Base-by-base conservation (phyloP, 2,888 invertebrate species). In the Phytoseiulus persimilis region DNA sequence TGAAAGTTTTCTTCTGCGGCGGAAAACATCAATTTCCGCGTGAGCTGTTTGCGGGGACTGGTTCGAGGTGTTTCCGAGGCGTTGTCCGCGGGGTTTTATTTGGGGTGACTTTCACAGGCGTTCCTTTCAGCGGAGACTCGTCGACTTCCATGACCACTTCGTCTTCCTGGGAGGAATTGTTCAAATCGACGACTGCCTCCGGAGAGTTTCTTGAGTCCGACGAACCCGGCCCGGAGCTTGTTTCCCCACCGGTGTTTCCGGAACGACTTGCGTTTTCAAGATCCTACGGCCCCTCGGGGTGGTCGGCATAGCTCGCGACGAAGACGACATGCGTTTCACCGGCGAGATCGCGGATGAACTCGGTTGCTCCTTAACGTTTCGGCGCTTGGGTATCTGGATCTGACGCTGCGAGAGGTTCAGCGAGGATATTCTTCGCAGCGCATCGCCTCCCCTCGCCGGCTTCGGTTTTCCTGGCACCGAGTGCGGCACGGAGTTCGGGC, bases 191-290 rank as follows among this genome's bases (percentile, higher is more conserved):
- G 87, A 87, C 45, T 45, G 32, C 31, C 87, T 31, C 6, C 87
- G 32, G 6, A 87, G 32, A 0, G 39, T 33, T 14, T 87, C 87
- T 39, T 87, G 87, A 23, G 32, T 31, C 33, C 87, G 87, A 5
- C 45, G 87, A 87, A 87, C 87, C 14, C 87, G 32, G 31, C 31
- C 45, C 32, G 87, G 87, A 11, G 87, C 87, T 31, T 87, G 87
- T 32, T 87, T 87, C 23, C 39, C 33, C 0, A 87, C 87, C 9
- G 87, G 87, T 3, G 87, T 87, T 87, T 87, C 87, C 33, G 87
- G 87, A n/a, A 87, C 87, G 45, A 87, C 87, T 33, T 87, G 87
- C 33, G 87, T 87, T 32, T 87, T 87, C 33, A 87, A 23, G 31
- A 87, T 87, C 3, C 87, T 33, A 28, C 45, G 32, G 9, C 87